phyloP scores from a whole-genome alignment of 2,888 invertebrate genomes.

The Phasia obesa region DNA sequence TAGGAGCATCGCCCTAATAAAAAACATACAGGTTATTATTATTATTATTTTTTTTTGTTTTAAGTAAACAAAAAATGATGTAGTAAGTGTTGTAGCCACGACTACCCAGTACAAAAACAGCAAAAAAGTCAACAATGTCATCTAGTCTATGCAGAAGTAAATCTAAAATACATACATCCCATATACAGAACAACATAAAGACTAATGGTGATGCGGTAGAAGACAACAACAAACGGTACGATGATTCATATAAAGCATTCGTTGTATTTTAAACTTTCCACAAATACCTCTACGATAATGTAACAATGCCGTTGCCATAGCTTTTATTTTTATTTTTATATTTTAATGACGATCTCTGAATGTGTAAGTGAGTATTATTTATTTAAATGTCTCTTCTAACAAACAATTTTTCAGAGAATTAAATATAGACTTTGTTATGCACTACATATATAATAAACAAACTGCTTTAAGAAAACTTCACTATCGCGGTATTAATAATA shows the following conservation, averaged over 20 bases:
- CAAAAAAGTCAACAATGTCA: conserved; percentile 27
- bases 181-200: conserved; percentile 28
- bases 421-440: not conserved
- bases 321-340: conserved; percentile 1
- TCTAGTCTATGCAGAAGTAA: conserved; percentile 20
- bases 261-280: conserved; percentile 11
- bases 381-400: not conserved
- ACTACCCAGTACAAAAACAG: not conserved
- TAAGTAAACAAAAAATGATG: not conserved
- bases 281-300: conserved; percentile 17
- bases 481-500: too few species aligned
- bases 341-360: conserved; percentile 14
- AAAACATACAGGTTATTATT: too few species aligned
- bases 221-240: conserved; percentile 43
- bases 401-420: not conserved
- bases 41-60: not conserved
- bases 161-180: conserved; percentile 16
- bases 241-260: conserved; percentile 55
- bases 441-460: too few species aligned
- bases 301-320: conserved; percentile 6
- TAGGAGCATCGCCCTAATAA: not conserved
- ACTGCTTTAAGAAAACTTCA: too few species aligned
- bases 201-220: conserved; percentile 55
- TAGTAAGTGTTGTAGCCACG: not conserved
- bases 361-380: conserved; percentile 2